phyloP scores from a whole-genome alignment of 2,888 invertebrate species.

The Callimorpha dominula region DNA sequence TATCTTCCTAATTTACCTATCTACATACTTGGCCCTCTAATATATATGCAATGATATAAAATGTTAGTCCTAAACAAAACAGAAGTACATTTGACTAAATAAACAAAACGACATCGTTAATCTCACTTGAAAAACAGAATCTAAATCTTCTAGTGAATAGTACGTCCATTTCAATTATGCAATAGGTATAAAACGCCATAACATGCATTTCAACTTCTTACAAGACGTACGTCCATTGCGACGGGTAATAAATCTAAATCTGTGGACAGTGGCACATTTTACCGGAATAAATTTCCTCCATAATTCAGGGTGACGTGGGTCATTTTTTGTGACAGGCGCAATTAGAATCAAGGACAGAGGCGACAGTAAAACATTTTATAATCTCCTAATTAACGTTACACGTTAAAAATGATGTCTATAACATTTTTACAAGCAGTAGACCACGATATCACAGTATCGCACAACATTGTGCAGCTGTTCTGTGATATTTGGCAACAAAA shows the following conservation, averaged over 20 bases:
- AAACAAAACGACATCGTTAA: slow-evolving; percentile 13
- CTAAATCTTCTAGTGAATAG: slow-evolving; percentile 10
- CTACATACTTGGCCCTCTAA: slow-evolving; percentile 19
- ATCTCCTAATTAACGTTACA: slow-evolving; percentile 46
- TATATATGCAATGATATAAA: slow-evolving; percentile 9
- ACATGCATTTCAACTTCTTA: slow-evolving; percentile 23
- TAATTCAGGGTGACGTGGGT: slow-evolving; percentile 43
- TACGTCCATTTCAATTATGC: slow-evolving; percentile 3
- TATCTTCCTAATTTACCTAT: not conserved
- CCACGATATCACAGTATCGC: slow-evolving; percentile 49
- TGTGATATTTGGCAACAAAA: slow-evolving; percentile 78
- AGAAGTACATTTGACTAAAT: slow-evolving; percentile 2
- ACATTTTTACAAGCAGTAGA: slow-evolving; percentile 45
- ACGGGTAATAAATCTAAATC: slow-evolving; percentile 49
- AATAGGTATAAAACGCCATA: slow-evolving; percentile 19
- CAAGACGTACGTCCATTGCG: slow-evolving; percentile 31
- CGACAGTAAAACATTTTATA: slow-evolving; percentile 42
- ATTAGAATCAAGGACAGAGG: slow-evolving; percentile 50
- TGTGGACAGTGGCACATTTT: slow-evolving; percentile 41
- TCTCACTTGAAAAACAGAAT: slow-evolving; percentile 9
- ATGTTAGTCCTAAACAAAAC: not conserved
- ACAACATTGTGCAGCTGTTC: slow-evolving; percentile 75
- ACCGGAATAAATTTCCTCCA: slow-evolving; percentile 44
- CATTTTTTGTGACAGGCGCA: slow-evolving; percentile 40
- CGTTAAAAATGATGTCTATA: slow-evolving; percentile 31